Evolutionary conservation across 2,113 vertebrate genomes (phyloP).

Genomic region (Dryoscopus gambensis): DNA sequence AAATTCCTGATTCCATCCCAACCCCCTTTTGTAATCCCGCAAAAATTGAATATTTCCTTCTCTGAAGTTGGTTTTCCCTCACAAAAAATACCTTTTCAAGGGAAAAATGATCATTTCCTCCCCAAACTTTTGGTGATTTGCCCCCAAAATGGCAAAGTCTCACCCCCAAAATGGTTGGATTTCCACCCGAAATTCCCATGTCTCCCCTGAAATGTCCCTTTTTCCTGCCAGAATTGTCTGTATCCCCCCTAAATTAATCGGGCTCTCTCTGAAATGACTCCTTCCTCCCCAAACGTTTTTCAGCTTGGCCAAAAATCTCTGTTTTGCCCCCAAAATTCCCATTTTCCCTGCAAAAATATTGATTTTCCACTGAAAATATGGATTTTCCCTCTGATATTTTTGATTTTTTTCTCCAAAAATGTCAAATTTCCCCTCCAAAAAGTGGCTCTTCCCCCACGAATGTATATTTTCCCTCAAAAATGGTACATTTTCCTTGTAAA

Average conservation of each 20-base stretch:
- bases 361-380: rapidly evolving
- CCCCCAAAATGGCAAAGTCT: no score
- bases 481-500: background rate
- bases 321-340: background rate
- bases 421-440: no score
- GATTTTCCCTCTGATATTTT: rapidly evolving
- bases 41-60: no score
- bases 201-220: background rate
- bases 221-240: background rate
- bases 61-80: no score
- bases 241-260: no score
- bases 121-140: no score
- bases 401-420: background rate
- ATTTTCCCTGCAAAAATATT: rapidly evolving
- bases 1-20: no score
- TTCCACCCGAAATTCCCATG: background rate
- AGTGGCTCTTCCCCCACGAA: background rate
- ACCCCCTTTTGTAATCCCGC: no score
- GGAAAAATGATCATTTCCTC: no score
- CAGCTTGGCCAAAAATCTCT: background rate
- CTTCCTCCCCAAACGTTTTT: background rate
- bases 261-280: no score
- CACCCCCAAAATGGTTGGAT: no score
- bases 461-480: background rate
- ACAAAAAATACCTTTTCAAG: no score